Conservation (phyloP, 2,888 invertebrate species). For the Invenusta paracnida region DNA sequence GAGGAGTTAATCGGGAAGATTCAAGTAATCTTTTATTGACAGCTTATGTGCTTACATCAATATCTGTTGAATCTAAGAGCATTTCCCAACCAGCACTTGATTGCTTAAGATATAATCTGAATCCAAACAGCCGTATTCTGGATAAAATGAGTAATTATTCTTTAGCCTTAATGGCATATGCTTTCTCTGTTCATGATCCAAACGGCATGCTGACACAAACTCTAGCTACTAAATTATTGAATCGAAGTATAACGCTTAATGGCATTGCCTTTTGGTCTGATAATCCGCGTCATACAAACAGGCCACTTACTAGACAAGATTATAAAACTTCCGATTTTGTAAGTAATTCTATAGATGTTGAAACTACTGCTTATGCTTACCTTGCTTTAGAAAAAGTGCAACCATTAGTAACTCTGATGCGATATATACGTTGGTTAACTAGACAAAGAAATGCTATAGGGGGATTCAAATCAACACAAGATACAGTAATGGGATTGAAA, state of each 20-base stretch:
- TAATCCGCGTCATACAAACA: background rate
- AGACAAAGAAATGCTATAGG: constrained; percentile 47
- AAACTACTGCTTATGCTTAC: constrained; percentile 48
- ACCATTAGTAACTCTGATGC: constrained; percentile 38
- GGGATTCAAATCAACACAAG: constrained; percentile 49
- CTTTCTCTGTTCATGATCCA: background rate
- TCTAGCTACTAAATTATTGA: background rate
- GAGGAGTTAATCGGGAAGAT: constrained; percentile 60
- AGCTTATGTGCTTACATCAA: constrained; percentile 72
- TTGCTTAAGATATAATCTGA: background rate
- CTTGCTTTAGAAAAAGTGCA: constrained; percentile 45
- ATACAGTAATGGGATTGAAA: constrained; percentile 51
- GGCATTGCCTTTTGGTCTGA: background rate
- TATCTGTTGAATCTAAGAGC: constrained; percentile 65
- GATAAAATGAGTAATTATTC: background rate
- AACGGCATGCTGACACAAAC: background rate
- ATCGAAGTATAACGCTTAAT: background rate
- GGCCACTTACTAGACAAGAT: background rate
- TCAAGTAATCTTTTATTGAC: constrained; percentile 71
- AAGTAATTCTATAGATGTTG: constrained; percentile 43
- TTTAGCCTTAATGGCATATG: background rate
- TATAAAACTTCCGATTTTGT: background rate
- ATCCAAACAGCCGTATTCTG: background rate
- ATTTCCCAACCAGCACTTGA: constrained; percentile 47
- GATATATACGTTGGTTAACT: constrained; percentile 47